Conservation (phyloP, 2,797 vertebrate species). For the Pagetopsis macropterus region DNA sequence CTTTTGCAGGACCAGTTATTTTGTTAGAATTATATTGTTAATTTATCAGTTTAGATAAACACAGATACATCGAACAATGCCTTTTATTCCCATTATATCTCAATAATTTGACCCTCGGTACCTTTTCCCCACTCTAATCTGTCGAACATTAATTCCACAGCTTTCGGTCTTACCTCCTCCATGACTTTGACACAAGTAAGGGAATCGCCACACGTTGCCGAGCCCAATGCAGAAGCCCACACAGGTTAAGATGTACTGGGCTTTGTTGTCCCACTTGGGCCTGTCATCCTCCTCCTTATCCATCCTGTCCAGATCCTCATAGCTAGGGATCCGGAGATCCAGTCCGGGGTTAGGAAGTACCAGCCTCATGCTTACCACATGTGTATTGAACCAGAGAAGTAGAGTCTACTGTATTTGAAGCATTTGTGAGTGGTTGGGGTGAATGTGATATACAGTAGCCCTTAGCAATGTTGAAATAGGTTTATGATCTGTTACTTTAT, state of each 20-base stretch:
- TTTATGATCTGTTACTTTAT: constrained; percentile 52
- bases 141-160: not conserved
- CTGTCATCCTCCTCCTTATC: constrained; percentile 85
- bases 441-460: not conserved
- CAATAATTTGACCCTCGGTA: not conserved
- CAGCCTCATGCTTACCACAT: constrained; percentile 56
- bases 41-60: not conserved
- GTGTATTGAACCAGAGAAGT: not conserved
- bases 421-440: not conserved
- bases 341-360: constrained; percentile 67
- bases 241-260: constrained; percentile 94
- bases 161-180: constrained; percentile 88
- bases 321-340: constrained; percentile 57
- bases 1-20: not conserved
- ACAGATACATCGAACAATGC: not conserved
- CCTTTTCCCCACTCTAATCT: not conserved
- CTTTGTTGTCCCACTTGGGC: constrained; percentile 95
- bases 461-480: constrained; percentile 7
- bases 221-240: constrained; percentile 94
- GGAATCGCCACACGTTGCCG: constrained; percentile 95
- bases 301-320: constrained; percentile 84
- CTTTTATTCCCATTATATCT: not conserved
- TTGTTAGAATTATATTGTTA: not conserved
- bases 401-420: not conserved
- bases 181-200: constrained; percentile 93